Evolutionary conservation across 2,797 vertebrate species (phyloP).

Genomic region (Rachycentron canadum): DNA sequence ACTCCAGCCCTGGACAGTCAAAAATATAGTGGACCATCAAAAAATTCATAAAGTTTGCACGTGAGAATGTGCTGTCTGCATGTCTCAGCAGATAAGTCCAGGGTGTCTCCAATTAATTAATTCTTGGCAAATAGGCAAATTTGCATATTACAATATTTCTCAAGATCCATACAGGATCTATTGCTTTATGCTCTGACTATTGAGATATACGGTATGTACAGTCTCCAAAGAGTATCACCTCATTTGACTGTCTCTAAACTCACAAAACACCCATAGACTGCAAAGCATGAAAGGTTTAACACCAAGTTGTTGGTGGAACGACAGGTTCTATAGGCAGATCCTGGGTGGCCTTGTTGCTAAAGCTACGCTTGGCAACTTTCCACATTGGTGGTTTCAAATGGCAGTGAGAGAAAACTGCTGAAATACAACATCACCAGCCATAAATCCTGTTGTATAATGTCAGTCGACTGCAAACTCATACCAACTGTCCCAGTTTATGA

Average conservation of each 20-base stretch:
- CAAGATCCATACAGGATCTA: not conserved
- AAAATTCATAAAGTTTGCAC: too few species aligned
- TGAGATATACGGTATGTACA: not conserved
- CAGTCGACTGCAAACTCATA: not conserved
- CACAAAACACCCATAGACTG: not conserved
- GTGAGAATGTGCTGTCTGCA: too few species aligned
- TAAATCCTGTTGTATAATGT: slow-evolving; percentile 29
- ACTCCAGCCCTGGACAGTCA: too few species aligned
- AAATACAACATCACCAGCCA: slow-evolving; percentile 12
- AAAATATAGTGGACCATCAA: too few species aligned
- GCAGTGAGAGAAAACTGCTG: slow-evolving; percentile 16
- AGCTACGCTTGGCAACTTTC: slow-evolving; percentile 25
- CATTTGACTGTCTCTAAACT: slow-evolving; percentile 5
- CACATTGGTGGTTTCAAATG: slow-evolving; percentile 31
- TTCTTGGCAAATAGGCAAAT: not conserved
- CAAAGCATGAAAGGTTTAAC: slow-evolving; percentile 17
- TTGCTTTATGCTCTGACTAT: not conserved
- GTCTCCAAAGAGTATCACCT: not conserved
- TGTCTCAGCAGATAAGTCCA: too few species aligned
- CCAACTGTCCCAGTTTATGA: not conserved
- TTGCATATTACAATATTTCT: not conserved
- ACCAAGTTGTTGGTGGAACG: slow-evolving; percentile 9
- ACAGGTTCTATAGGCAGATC: slow-evolving; percentile 9
- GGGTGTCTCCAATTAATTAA: too few species aligned
- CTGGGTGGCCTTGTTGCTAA: slow-evolving; percentile 12